Conservation (phyloP, 1,140 invertebrate species). For the Drosophila bocki region DNA sequence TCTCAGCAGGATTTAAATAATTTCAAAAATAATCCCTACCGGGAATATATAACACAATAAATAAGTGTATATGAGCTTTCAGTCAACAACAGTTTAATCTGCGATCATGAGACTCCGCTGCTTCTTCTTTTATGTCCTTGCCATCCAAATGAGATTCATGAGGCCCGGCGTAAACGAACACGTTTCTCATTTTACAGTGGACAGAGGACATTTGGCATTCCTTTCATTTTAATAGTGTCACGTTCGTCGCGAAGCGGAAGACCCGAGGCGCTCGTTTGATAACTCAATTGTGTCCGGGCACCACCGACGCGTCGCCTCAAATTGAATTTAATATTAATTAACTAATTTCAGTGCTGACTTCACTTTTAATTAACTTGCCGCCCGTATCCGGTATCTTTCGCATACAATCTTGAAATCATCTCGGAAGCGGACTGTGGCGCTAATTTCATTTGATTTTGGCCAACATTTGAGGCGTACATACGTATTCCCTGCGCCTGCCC, state of each 20-base stretch:
- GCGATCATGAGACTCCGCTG: constrained; percentile 6
- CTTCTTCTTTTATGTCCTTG: constrained; percentile 5
- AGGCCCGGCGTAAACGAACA: constrained; percentile 14
- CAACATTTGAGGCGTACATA: constrained; percentile 38
- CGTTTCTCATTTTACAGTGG: constrained; percentile 42
- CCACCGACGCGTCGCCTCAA: constrained; percentile 35
- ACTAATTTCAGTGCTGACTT: constrained; percentile 70
- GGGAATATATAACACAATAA: background rate
- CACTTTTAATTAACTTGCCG: constrained; percentile 69
- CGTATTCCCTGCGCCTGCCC: background rate
- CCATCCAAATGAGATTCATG: constrained; percentile 33
- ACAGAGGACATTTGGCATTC: constrained; percentile 47
- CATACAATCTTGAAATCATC: constrained; percentile 38
- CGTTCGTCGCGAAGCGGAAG: constrained; percentile 48
- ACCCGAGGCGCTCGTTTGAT: constrained; percentile 71
- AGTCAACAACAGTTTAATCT: constrained; percentile 24
- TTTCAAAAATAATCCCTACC: constrained; percentile 10
- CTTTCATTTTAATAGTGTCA: constrained; percentile 53
- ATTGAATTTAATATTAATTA: constrained; percentile 82
- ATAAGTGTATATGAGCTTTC: constrained; percentile 6
- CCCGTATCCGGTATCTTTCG: constrained; percentile 11
- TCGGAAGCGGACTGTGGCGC: constrained; percentile 16
- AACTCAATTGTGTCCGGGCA: constrained; percentile 60
- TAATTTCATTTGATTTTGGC: constrained; percentile 65
- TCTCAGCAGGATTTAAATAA: constrained; percentile 3